Percentiles rank a stretch among this genome's conserved stretches.
Conservation (phyloP, 2,797 vertebrate species). For the Rhynchonycteris naso region DNA sequence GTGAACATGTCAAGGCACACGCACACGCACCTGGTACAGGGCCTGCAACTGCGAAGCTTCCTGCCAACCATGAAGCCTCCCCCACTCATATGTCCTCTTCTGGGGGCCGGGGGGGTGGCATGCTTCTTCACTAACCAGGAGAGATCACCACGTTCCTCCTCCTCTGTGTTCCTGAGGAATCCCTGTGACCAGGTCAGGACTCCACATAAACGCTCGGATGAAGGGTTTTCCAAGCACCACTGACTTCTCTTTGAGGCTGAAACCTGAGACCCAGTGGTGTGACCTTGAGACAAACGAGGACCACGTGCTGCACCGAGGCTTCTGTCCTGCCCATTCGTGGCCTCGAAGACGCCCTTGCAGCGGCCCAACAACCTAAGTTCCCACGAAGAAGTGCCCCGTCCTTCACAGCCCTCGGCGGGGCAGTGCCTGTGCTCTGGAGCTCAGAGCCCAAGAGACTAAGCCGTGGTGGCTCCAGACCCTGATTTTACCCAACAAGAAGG, state of each 20-base stretch:
- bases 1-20: neutral
- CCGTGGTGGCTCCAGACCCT: neutral
- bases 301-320: neutral
- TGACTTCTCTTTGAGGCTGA: neutral
- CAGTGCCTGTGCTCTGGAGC: neutral
- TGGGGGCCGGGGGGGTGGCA: neutral
- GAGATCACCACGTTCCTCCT: accelerated
- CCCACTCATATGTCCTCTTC: neutral
- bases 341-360: neutral
- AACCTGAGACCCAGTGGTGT: neutral
- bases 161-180: neutral
- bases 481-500: conserved; percentile 34
- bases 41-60: neutral
- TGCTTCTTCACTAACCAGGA: neutral
- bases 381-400: neutral
- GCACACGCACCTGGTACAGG: neutral
- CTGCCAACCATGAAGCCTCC: neutral
- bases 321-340: neutral
- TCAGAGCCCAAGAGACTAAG: conserved; percentile 26
- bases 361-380: neutral
- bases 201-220: neutral
- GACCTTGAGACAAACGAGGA: neutral
- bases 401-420: neutral
- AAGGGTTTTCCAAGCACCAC: neutral
- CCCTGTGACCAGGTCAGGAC: neutral